phyloP scores from a whole-genome alignment of 2,888 invertebrate species.

The Sarcophaga subvicina region DNA sequence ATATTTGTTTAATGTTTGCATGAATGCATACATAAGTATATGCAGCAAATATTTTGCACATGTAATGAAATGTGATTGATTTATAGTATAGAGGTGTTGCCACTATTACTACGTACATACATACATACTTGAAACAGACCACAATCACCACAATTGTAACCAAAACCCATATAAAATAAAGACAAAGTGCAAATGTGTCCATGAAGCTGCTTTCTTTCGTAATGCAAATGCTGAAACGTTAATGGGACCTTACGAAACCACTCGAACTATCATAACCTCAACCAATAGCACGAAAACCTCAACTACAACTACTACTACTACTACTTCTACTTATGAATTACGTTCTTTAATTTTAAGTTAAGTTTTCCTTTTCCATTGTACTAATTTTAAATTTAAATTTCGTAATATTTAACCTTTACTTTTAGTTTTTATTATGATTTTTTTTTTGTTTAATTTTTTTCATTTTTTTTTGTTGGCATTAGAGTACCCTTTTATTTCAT shows the following conservation, averaged over 20 bases:
- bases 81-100: conserved; percentile 36
- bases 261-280: not conserved
- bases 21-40: not conserved
- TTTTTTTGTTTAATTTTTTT: too few species aligned
- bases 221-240: conserved; percentile 17
- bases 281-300: not conserved
- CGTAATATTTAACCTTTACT: not conserved
- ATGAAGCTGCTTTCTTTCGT: conserved; percentile 12
- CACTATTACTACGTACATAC: conserved; percentile 4
- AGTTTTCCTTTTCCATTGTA: not conserved
- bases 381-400: not conserved
- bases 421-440: not conserved
- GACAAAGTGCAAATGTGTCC: conserved; percentile 1
- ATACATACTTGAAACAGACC: not conserved
- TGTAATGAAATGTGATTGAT: conserved; percentile 57
- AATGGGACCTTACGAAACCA: conserved; percentile 25
- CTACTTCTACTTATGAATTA: conserved; percentile 29
- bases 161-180: not conserved
- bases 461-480: not conserved
- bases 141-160: not conserved
- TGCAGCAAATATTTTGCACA: conserved; percentile 8
- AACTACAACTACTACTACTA: not conserved
- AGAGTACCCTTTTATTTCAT: not conserved
- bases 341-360: not conserved
- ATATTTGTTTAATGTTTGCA: not conserved